phyloP scores from a whole-genome alignment of 1,140 invertebrate species.

The Chymomyza costata region DNA sequence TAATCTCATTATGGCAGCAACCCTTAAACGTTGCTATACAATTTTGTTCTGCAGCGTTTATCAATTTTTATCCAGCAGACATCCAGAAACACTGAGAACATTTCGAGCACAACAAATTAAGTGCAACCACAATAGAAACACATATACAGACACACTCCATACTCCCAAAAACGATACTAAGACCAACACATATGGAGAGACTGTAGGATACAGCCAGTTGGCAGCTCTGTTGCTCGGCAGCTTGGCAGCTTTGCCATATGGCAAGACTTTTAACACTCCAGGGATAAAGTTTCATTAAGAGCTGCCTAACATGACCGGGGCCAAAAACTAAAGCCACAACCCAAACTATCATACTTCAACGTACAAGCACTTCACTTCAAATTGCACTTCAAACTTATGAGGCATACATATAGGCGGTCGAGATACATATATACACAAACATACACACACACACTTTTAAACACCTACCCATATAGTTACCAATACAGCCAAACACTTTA shows the following conservation, averaged over 20 bases:
- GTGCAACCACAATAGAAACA: conserved; percentile 27
- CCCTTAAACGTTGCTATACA: no score
- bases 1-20: no score
- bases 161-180: conserved; percentile 1
- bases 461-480: no score
- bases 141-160: conserved; percentile 5
- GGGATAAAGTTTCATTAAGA: conserved; percentile 73
- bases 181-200: conserved; percentile 15
- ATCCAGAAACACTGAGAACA: no score
- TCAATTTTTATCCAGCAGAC: no score
- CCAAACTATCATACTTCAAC: conserved; percentile 61
- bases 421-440: neutral
- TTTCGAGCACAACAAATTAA: conserved; percentile 46
- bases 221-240: no score
- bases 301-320: conserved; percentile 39
- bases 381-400: conserved; percentile 42
- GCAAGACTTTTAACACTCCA: conserved; percentile 65
- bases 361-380: conserved; percentile 42
- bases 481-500: conserved; percentile 31
- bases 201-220: conserved; percentile 1
- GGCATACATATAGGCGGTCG: conserved; percentile 2
- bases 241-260: no score
- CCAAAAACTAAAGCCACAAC: conserved; percentile 39
- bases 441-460: neutral
- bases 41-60: no score